These are phyloP conservation scores for Amphibalanus amphitrite DNA, from an alignment of 1,140 invertebrate genomes.

Conservation along the genomic window DNA sequence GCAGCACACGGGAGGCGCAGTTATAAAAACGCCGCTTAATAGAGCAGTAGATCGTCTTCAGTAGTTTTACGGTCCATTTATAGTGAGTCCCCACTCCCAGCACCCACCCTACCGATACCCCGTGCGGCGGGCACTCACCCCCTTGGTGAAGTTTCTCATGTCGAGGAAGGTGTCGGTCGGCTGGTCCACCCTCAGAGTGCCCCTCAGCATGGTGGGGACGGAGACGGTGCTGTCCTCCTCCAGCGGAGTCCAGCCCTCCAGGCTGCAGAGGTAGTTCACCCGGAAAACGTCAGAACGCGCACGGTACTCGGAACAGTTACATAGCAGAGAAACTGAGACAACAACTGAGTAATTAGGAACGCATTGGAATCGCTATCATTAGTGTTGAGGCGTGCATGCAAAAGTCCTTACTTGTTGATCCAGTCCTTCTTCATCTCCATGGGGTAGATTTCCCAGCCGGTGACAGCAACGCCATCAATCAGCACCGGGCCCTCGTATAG, in stretches of 20 bases:
- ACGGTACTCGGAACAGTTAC: too few species aligned
- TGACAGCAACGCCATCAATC: slow-evolving; percentile 26
- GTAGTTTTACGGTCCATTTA: background rate
- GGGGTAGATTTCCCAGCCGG: slow-evolving; percentile 32
- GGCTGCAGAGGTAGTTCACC: background rate
- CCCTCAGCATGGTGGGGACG: background rate
- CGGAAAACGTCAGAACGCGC: too few species aligned
- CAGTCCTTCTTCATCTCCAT: slow-evolving; percentile 31
- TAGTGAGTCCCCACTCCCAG: slow-evolving; percentile 10
- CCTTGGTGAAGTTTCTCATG: slow-evolving; percentile 14
- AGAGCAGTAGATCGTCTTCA: too few species aligned
- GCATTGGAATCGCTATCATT: too few species aligned
- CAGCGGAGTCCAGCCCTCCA: background rate
- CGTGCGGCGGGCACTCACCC: background rate
- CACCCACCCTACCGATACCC: background rate
- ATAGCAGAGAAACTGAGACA: too few species aligned
- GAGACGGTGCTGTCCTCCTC: background rate
- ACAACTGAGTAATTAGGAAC: too few species aligned
- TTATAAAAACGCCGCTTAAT: background rate
- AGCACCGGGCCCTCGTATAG: slow-evolving; percentile 28
- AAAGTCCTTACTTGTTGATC: background rate
- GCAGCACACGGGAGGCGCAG: background rate
- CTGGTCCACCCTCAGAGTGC: background rate
- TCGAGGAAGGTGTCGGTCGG: slow-evolving; percentile 15
- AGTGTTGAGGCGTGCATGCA: too few species aligned